These are phyloP conservation scores for Acrossocheilus wenchowensis DNA, from an alignment of 2,797 vertebrate species.

Conservation along the genomic window DNA sequence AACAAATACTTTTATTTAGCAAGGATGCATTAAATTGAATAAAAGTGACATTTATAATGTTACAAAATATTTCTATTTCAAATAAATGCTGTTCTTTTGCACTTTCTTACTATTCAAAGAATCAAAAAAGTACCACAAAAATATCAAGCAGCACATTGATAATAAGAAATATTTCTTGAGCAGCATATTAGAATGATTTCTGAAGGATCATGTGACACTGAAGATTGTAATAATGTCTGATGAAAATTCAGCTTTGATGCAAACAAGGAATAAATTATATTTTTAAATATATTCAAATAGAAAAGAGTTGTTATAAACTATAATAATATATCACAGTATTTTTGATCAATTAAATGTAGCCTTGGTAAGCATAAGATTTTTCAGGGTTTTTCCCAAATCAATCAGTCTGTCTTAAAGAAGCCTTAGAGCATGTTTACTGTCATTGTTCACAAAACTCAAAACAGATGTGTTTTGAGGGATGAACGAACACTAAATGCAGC, in stretches of 20 bases:
- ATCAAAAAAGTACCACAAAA: neutral
- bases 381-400: neutral
- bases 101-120: neutral
- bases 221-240: neutral
- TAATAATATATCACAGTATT: neutral
- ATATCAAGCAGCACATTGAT: neutral
- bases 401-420: neutral
- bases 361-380: neutral
- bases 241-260: neutral
- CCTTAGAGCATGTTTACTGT: neutral
- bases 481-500: neutral
- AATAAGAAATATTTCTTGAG: neutral
- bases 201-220: neutral
- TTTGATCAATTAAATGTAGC: neutral
- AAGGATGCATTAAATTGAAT: neutral
- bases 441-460: neutral
- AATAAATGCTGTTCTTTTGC: too few species aligned
- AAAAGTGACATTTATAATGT: neutral
- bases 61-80: neutral
- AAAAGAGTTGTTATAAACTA: neutral
- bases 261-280: neutral
- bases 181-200: neutral
- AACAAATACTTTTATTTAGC: neutral
- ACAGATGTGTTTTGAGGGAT: neutral
- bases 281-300: neutral